Evolutionary conservation across 2,797 vertebrate genomes (phyloP), one percentile per base, ranked within the genome.

Genomic region (Lateolabrax maculatus): DNA sequence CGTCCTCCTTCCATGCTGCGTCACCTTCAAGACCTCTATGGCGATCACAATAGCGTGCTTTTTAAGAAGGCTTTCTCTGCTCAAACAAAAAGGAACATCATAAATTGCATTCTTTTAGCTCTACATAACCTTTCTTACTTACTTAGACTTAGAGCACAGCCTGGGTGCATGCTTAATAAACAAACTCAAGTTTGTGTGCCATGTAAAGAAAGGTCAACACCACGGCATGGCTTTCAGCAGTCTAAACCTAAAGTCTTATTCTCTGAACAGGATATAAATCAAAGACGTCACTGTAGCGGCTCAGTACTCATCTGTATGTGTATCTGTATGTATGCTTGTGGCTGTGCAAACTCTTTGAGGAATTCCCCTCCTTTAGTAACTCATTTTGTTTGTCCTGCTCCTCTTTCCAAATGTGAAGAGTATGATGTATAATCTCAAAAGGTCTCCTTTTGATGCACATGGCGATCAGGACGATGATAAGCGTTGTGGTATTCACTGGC

Each of bases 151-250:
- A 36, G 13, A 53, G 41, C 3, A 10, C 39, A 15, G 27, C 27
- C 29, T 29, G 18, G 41, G 48, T 66, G 34, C 73, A 58, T 23
- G 46, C 44, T 58, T 70, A n/a, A 48, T 48, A 71, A 77, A 77
- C 53, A 82, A 63, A 80, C 53, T 56, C 19, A 57, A 43, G 58
- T 60, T 55, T 62, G 55, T 44, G 36, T n/a, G 37, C 9, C 19
- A 10, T 48, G 16, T 66, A 29, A 64, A 72, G 53, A 86, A 81
- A 85, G 71, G 73, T 89, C 79, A 87, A 37, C n/a, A 1, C 15
- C 44, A 44, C 73, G 63, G 55, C 56, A 68, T 18, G 31, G 53
- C 78, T 81, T 58, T 70, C 72, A 75, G 41, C 25, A 46, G 15
- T 46, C 1, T 21, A 18, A 57, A 34, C 65, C 56, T 27, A n/a